phyloP scores from a whole-genome alignment of 2,888 invertebrate genomes.

The Andricus curvator region DNA sequence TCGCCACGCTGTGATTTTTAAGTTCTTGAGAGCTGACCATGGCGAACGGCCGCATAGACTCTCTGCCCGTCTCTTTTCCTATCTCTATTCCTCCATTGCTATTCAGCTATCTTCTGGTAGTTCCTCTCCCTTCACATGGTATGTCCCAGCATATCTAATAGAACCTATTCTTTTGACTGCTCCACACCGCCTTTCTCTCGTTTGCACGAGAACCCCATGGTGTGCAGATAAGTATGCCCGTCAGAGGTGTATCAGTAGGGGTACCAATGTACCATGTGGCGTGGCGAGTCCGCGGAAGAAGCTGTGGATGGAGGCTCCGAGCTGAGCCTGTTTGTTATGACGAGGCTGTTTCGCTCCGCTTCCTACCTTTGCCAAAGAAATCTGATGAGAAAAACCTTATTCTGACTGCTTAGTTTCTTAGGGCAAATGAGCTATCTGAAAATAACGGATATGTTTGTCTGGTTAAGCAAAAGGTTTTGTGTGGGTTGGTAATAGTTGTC shows the following conservation, averaged over 20 bases:
- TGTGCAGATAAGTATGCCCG: constrained; percentile 9
- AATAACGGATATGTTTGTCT: background rate
- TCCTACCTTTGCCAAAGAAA: constrained; percentile 17
- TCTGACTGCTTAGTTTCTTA: background rate
- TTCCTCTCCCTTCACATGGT: background rate
- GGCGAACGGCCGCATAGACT: constrained; percentile 22
- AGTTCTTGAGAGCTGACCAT: constrained; percentile 45
- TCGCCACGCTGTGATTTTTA: constrained; percentile 64
- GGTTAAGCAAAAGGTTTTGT: constrained; percentile 1
- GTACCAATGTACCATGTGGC: background rate
- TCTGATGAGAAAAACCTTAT: constrained; percentile 4
- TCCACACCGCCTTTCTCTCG: constrained; percentile 45
- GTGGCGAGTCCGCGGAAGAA: constrained; percentile 13
- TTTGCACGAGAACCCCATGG: constrained; percentile 38
- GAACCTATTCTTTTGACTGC: constrained; percentile 27
- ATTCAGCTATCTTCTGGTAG: constrained; percentile 19
- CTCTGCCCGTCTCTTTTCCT: constrained; percentile 38
- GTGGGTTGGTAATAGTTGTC: constrained; percentile 7
- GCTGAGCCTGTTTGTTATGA: constrained; percentile 35
- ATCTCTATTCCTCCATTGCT: constrained; percentile 40
- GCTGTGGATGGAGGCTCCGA: background rate
- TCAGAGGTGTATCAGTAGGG: constrained; percentile 21
- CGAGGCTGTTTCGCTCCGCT: constrained; percentile 5
- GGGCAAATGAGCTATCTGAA: constrained; percentile 26
- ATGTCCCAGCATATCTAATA: constrained; percentile 14